Evolutionary conservation across 2,888 invertebrate genomes (phyloP), one percentile per base, ranked within the genome.

Genomic region (Balanococcus diminutus): DNA sequence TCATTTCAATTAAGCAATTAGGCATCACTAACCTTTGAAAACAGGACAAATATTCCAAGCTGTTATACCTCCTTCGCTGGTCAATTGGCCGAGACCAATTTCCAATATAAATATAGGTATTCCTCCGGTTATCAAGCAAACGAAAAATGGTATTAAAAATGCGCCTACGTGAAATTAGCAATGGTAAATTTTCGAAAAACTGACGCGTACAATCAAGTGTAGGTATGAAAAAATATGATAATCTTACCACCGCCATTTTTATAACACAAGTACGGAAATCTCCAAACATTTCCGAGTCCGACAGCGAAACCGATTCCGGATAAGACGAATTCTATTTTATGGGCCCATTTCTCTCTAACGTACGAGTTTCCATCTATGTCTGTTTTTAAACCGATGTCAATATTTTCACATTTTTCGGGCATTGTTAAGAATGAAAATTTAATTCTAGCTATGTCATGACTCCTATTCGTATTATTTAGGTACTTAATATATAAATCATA

Each of bases 211-310:
- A n/a, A n/a, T n/a, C n/a, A n/a, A n/a, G n/a, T n/a, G n/a, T n/a
- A n/a, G n/a, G n/a, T n/a, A n/a, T n/a, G n/a, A n/a, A n/a, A n/a
- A n/a, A n/a, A n/a, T n/a, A n/a, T n/a, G 19, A 9, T 56, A 3
- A 67, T 79, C 87, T 88, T 89, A 88, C 91, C 91, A 84, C 91
- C 91, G 16, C 91, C 91, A 88, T 91, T 91, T 87, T 91, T 91
- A 89, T 91, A 92, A 88, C 91, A 91, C 9, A 92, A 89, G 87
- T 93, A 93, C 3, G 93, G 93, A 89, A 93, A 93, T 87, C 93
- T 90, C 93, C 93, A 93, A 14, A 93, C 90, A 88, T 93, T 93
- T 72, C 93, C 93, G n/a, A 93, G 89, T 0, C 93, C 92, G 75
- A 93, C 92, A 11, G 92, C 92, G 89, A 92, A 91, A 51, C 93